Conservation (phyloP, 2,797 vertebrate species). For the Epinephelus awoara region DNA sequence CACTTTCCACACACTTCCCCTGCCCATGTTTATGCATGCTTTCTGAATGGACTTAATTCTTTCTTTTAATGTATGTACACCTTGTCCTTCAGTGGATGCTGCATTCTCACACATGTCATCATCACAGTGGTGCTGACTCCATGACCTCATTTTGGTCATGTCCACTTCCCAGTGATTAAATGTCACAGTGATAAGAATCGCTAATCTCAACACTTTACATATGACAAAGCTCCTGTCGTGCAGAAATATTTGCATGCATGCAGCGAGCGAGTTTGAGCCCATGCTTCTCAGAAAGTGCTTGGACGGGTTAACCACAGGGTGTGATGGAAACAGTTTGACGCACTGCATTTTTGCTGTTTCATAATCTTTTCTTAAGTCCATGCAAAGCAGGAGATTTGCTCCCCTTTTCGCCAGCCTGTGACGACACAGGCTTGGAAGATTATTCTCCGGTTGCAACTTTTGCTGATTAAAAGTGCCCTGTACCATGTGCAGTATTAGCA, state of each 20-base stretch:
- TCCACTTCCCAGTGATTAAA: constrained; percentile 6
- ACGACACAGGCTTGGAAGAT: constrained; percentile 77
- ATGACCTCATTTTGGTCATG: constrained; percentile 8
- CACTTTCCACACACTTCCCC: background rate
- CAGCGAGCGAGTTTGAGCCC: background rate
- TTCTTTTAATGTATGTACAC: background rate
- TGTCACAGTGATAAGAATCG: constrained; percentile 26
- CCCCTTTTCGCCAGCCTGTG: constrained; percentile 67
- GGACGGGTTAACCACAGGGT: constrained; percentile 62
- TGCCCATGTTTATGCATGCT: fast-evolving
- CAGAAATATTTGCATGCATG: constrained; percentile 52
- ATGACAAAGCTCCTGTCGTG: constrained; percentile 16
- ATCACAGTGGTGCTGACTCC: background rate
- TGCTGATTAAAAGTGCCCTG: constrained; percentile 79
- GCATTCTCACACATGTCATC: background rate
- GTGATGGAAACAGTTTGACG: constrained; percentile 60
- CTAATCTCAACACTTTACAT: constrained; percentile 29
- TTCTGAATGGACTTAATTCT: background rate
- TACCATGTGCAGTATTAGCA: constrained; percentile 68
- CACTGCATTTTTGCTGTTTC: constrained; percentile 73
- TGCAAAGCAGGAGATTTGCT: constrained; percentile 78
- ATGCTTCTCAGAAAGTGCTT: constrained; percentile 23
- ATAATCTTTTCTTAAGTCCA: constrained; percentile 78
- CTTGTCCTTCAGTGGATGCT: background rate
- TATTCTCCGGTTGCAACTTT: constrained; percentile 73